phyloP scores from a whole-genome alignment of 1,140 invertebrate species.

The Batillaria attramentaria region DNA sequence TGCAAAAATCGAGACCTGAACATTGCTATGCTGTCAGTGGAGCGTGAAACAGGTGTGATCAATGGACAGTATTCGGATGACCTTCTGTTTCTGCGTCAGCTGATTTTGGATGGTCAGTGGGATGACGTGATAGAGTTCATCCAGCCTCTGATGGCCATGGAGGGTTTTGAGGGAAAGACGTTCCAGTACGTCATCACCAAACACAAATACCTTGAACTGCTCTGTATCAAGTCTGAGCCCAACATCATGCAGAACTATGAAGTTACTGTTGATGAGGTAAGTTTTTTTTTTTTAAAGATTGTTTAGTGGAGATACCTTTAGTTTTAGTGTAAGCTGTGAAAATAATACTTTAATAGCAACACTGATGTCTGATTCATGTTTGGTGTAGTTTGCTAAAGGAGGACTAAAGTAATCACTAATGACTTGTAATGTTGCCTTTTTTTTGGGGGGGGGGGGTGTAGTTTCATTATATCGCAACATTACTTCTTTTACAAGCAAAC shows the following conservation, averaged over 20 bases:
- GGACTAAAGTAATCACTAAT: too few species aligned
- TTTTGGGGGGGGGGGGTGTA: too few species aligned
- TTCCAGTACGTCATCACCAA: constrained; percentile 89
- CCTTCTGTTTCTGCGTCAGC: constrained; percentile 89
- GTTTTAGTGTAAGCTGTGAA: too few species aligned
- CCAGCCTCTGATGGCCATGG: constrained; percentile 86
- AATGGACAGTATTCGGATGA: constrained; percentile 93
- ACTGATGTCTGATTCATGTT: too few species aligned
- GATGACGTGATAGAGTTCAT: constrained; percentile 97
- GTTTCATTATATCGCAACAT: too few species aligned
- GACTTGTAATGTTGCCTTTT: too few species aligned
- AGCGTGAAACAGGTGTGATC: constrained; percentile 95
- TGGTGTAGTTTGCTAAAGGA: too few species aligned
- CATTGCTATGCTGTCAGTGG: constrained; percentile 87
- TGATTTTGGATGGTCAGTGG: constrained; percentile 98
- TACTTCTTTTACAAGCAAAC: too few species aligned
- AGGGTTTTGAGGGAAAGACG: constrained; percentile 76
- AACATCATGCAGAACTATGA: constrained; percentile 82
- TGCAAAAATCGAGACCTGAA: constrained; percentile 88
- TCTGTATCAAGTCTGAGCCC: constrained; percentile 94
- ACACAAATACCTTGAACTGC: constrained; percentile 94
- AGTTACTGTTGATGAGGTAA: constrained; percentile 86
- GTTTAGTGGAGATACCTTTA: too few species aligned
- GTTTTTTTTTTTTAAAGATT: too few species aligned
- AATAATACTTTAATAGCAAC: too few species aligned